Conservation (phyloP, 2,113 vertebrate species). For the Zeus faber region DNA sequence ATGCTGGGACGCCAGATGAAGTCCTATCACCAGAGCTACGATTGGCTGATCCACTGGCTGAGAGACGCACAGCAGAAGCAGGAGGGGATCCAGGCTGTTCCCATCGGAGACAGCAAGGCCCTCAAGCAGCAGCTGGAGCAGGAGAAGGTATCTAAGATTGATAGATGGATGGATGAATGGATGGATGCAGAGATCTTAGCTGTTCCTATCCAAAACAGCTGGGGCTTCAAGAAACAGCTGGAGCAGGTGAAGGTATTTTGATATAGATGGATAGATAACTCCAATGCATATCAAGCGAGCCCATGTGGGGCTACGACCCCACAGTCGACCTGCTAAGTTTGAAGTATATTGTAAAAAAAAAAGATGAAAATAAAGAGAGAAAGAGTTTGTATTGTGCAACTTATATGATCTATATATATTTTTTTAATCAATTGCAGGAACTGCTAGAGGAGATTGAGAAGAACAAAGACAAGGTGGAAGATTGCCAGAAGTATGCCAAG, state of each 20-base stretch:
- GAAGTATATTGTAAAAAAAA: neutral
- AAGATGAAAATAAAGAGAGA: neutral
- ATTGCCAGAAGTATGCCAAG: conserved; percentile 87
- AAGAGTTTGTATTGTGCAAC: too few relatives aligned
- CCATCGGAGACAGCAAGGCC: conserved; percentile 67
- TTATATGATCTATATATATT: neutral
- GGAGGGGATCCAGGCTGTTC: conserved; percentile 84
- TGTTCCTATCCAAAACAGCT: conserved; percentile 72
- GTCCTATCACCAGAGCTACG: conserved; percentile 81
- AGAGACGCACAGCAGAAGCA: conserved; percentile 80
- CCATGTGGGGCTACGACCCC: neutral
- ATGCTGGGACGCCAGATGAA: conserved; percentile 84
- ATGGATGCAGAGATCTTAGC: conserved; percentile 76
- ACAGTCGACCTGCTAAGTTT: neutral
- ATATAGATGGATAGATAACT: neutral
- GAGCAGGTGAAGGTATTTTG: conserved; percentile 84
- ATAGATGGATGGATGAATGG: neutral
- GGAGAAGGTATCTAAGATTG: conserved; percentile 81
- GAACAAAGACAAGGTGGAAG: conserved; percentile 85
- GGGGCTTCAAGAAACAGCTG: conserved; percentile 81
- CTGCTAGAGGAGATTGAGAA: conserved; percentile 88
- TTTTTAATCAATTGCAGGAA: conserved; percentile 65
- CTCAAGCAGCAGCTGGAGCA: conserved; percentile 84
- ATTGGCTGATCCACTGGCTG: conserved; percentile 83
- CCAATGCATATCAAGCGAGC: too few relatives aligned